A percentile compares a stretch with the other conserved stretches of the same genome.
These are phyloP conservation scores for Turritopsis dohrnii DNA, from an alignment of 30 jellyfish, hydroid and myxozoan species.

Conservation along the genomic window DNA sequence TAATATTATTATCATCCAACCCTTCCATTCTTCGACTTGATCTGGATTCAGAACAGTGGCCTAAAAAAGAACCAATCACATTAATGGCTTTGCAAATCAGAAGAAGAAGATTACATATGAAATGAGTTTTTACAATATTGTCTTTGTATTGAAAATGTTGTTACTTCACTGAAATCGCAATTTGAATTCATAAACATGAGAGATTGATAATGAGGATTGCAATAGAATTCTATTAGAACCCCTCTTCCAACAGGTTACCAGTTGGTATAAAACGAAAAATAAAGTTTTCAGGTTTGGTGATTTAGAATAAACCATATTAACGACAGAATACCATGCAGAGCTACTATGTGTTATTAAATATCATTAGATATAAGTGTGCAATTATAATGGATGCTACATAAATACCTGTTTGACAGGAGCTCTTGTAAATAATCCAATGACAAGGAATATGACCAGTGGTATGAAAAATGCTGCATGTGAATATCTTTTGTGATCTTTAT, in stretches of 20 bases:
- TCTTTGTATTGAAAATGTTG: no score
- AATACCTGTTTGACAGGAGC: constrained; percentile 18
- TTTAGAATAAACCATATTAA: no score
- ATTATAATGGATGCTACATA: neutral
- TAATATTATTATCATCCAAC: constrained; percentile 75
- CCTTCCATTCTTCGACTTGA: constrained; percentile 83
- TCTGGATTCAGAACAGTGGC: constrained; percentile 43
- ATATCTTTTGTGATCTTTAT: constrained; percentile 67
- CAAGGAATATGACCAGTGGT: constrained; percentile 45
- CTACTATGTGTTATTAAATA: no score
- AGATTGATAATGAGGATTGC: no score
- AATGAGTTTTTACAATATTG: neutral
- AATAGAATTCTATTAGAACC: no score
- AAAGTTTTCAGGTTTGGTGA: no score
- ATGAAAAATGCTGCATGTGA: constrained; percentile 52
- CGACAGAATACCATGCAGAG: no score
- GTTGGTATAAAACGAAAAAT: no score
- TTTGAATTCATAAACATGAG: no score
- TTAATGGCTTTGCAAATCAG: neutral
- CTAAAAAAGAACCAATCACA: constrained; percentile 15
- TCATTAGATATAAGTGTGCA: no score
- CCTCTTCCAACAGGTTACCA: no score
- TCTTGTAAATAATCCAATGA: constrained; percentile 45
- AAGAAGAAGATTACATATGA: neutral
- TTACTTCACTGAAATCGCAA: no score